Conservation (phyloP, 2,113 vertebrate genomes). For the Ginglymostoma cirratum region DNA sequence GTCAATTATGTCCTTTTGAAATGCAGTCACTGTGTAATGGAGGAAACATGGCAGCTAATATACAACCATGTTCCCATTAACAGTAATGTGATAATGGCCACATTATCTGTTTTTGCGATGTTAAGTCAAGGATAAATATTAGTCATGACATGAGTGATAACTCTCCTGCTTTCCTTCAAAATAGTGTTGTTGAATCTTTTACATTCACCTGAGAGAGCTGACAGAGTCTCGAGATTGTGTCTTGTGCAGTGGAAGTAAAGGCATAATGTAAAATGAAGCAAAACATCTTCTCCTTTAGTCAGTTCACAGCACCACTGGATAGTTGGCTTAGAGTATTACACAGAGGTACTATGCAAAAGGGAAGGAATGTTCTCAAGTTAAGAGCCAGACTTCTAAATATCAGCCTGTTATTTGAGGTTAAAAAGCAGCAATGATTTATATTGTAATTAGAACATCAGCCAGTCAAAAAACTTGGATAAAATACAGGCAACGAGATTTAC, state of each 20-base stretch:
- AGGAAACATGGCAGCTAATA: background rate
- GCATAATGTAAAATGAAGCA: background rate
- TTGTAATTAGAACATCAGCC: background rate
- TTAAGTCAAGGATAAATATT: background rate
- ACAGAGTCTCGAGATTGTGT: background rate
- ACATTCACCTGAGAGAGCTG: background rate
- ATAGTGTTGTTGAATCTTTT: background rate
- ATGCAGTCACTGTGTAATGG: background rate
- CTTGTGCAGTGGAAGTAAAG: background rate
- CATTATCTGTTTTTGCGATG: background rate
- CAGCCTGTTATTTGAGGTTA: background rate
- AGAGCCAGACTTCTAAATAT: background rate
- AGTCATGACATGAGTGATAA: background rate
- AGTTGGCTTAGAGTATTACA: background rate
- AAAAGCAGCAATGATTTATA: background rate
- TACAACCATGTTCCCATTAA: background rate
- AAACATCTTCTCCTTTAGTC: background rate
- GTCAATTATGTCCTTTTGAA: background rate
- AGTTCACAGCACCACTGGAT: background rate
- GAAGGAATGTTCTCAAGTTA: background rate
- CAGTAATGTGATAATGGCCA: too few species aligned
- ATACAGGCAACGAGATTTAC: background rate
- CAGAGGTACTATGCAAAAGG: background rate
- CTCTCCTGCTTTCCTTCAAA: background rate
- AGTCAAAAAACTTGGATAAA: background rate